Evolutionary conservation across 2,113 vertebrate species (phyloP).

Genomic region (Alligator sinensis): DNA sequence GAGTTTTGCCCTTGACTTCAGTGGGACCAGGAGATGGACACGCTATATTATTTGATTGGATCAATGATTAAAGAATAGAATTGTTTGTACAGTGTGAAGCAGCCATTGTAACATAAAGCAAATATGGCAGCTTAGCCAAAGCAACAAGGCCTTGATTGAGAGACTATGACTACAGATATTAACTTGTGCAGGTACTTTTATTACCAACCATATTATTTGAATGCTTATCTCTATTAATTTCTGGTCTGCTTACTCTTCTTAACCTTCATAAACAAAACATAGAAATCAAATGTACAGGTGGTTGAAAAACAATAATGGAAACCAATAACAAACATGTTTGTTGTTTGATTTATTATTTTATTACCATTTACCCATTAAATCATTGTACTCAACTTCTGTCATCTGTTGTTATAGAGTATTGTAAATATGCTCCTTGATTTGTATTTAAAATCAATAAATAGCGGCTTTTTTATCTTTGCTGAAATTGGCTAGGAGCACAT

Average conservation of each 20-base stretch:
- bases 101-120: not conserved
- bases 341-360: not conserved
- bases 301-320: not conserved
- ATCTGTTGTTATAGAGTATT: not conserved
- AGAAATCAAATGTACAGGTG: not conserved
- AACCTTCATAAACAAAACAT: not conserved
- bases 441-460: not conserved
- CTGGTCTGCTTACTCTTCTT: not conserved
- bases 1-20: not conserved
- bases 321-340: not conserved
- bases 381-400: not conserved
- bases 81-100: not conserved
- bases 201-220: not conserved
- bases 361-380: not conserved
- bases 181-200: not conserved
- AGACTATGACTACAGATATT: not conserved
- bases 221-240: not conserved
- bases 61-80: not conserved
- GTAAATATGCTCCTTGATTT: not conserved
- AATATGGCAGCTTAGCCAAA: not conserved
- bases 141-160: not conserved
- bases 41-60: not conserved
- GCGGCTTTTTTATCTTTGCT: not conserved
- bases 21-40: not conserved
- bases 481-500: not conserved